Conservation (phyloP, 2,797 vertebrate genomes). For the Tangara arthus region DNA sequence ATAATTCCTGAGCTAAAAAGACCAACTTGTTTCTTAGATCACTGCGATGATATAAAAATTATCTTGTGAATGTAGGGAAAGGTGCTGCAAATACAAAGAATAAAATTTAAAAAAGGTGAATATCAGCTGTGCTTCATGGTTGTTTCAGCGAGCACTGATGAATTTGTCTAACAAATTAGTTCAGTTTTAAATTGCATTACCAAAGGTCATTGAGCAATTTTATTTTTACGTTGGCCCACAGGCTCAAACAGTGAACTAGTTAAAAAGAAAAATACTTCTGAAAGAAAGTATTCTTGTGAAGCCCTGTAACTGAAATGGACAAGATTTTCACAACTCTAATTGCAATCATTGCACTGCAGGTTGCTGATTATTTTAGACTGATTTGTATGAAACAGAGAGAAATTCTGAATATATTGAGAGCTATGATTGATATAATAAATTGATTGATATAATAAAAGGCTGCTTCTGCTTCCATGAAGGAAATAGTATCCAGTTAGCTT, state of each 20-base stretch:
- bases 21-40: not conserved
- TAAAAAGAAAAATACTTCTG: conserved; percentile 27
- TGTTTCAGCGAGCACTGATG: not conserved
- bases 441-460: conserved; percentile 44
- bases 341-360: conserved; percentile 38
- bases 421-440: conserved; percentile 34
- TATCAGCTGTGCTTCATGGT: not conserved
- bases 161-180: not conserved
- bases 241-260: conserved; percentile 11
- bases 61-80: not conserved
- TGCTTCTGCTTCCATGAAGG: conserved; percentile 1
- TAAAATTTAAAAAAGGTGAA: not conserved
- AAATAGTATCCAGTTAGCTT: not conserved
- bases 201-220: not conserved
- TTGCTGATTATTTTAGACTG: conserved; percentile 57
- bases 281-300: conserved; percentile 20
- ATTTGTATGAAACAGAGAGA: conserved; percentile 41
- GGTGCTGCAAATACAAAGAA: not conserved
- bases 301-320: not conserved
- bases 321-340: conserved; percentile 54
- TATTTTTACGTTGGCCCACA: not conserved
- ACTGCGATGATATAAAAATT: not conserved
- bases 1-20: not conserved
- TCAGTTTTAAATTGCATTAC: not conserved
- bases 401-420: conserved; percentile 22